Base-by-base conservation (phyloP, 2,888 invertebrate genomes). In the Therioaphis trifolii region DNA sequence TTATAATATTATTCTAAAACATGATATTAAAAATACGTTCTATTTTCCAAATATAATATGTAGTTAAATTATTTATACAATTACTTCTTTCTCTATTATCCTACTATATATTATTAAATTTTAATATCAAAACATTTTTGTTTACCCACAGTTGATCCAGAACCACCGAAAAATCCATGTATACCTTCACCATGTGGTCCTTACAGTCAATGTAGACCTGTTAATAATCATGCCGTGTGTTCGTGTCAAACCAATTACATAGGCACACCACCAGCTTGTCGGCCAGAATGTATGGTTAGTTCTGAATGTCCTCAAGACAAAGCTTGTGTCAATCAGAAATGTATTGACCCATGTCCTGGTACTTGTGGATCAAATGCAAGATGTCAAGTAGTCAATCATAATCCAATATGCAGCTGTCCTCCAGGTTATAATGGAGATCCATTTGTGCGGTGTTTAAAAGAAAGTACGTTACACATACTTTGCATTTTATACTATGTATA, bases 381-480 rank as follows among this genome's bases (percentile, higher is more conserved):
- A 86, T 96, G 96, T 88, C 93, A 93, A 86, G 94, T 95, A 21
- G 92, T 95, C 74, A 95, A 94, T 89, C 96, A 96, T 88, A 95
- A 94, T 88, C 94, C 96, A 61, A 92, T 95, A 86, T 96, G 96
- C 89, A 94, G 93, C 88, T 96, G 96, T 88, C 91, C 92, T 77
- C 90, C 91, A 86, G 93, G 93, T 86, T 93, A 92, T 88, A 91
- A 91, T 55, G 96, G 96, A 82, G 95, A 96, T 90, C 95, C 96
- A 85, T 95, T 95, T 88, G 90, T 93, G 84, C 91, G 93, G 87
- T 95, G 95, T 88, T 88, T 91, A 61, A 92, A 93, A 91, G 91
- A 91, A 89, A 91, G 94, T 93, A 91, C 93, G 55, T 84, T 14
- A 27, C 40, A 27, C 0, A 27, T 63, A 52, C 29, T 29, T 46